Evolutionary conservation across 2,888 invertebrate genomes (phyloP).

Genomic region (Papilio demoleus): DNA sequence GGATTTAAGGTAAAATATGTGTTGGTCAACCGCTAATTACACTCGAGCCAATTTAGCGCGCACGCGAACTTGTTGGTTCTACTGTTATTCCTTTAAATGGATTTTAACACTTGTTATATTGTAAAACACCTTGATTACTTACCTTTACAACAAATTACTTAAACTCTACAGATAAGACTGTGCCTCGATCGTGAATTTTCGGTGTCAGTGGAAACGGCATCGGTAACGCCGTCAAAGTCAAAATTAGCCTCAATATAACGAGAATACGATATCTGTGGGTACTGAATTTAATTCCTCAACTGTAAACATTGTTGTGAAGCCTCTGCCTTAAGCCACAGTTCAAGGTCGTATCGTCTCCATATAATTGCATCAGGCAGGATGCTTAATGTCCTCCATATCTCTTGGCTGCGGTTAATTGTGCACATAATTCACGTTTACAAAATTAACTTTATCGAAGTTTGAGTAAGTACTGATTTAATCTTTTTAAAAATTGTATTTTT

Average conservation of each 20-base stretch:
- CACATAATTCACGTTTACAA: constrained; percentile 25
- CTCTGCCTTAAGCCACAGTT: constrained; percentile 8
- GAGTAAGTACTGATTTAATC: constrained; percentile 4
- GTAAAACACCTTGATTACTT: constrained; percentile 29
- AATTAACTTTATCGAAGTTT: constrained; percentile 21
- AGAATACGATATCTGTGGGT: too few species aligned
- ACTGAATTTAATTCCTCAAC: not conserved
- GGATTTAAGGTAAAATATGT: constrained; percentile 30
- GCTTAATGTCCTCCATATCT: constrained; percentile 34
- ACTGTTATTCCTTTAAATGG: constrained; percentile 25
- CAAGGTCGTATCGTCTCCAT: constrained; percentile 35
- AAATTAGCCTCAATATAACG: too few species aligned
- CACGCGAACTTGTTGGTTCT: constrained; percentile 35
- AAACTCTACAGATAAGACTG: not conserved
- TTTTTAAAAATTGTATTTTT: not conserved
- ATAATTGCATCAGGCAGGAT: constrained; percentile 35
- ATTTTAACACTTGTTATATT: constrained; percentile 35
- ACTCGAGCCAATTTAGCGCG: not conserved
- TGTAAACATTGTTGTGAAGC: not conserved
- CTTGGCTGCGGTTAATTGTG: constrained; percentile 15
- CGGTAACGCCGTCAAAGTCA: too few species aligned
- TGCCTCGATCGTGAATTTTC: too few species aligned
- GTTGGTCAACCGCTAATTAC: constrained; percentile 33
- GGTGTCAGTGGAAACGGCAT: too few species aligned
- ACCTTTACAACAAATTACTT: not conserved